Evolutionary conservation across 2,113 vertebrate genomes (phyloP).

Genomic region (Anhinga anhinga): DNA sequence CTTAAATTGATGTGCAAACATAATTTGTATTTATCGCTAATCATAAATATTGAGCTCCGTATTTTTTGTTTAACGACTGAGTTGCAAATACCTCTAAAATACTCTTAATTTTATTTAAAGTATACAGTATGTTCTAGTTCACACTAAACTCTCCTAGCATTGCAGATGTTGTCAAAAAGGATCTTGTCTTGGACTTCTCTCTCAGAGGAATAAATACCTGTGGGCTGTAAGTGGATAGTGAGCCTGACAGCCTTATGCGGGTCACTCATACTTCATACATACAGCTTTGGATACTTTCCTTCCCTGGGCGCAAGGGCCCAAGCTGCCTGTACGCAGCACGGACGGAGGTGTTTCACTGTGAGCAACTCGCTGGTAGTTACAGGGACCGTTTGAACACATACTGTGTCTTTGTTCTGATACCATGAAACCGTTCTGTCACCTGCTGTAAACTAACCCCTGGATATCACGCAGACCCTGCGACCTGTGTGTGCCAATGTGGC

Average conservation of each 20-base stretch:
- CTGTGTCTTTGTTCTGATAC: not conserved
- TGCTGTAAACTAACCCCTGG: not conserved
- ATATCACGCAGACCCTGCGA: not conserved
- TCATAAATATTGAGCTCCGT: conserved; percentile 24
- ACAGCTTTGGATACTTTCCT: not conserved
- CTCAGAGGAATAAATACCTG: not conserved
- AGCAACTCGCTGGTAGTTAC: not conserved
- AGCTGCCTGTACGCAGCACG: not conserved
- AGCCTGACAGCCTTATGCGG: not conserved
- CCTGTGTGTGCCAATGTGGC: not conserved
- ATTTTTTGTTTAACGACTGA: conserved; percentile 15
- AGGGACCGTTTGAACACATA: fast-evolving
- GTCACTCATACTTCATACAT: no score
- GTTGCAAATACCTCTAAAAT: conserved; percentile 12
- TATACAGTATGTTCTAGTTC: not conserved
- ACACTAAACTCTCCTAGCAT: not conserved
- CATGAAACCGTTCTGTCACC: not conserved
- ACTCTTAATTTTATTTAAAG: conserved; percentile 21
- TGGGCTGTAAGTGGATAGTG: not conserved
- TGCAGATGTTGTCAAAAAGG: not conserved
- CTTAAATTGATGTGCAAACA: conserved; percentile 4
- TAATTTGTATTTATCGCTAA: conserved; percentile 53
- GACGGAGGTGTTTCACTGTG: not conserved
- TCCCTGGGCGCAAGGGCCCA: not conserved
- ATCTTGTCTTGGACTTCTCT: not conserved